Evolutionary conservation across 2,113 vertebrate species (phyloP).

Genomic region (Haemorhous mexicanus): DNA sequence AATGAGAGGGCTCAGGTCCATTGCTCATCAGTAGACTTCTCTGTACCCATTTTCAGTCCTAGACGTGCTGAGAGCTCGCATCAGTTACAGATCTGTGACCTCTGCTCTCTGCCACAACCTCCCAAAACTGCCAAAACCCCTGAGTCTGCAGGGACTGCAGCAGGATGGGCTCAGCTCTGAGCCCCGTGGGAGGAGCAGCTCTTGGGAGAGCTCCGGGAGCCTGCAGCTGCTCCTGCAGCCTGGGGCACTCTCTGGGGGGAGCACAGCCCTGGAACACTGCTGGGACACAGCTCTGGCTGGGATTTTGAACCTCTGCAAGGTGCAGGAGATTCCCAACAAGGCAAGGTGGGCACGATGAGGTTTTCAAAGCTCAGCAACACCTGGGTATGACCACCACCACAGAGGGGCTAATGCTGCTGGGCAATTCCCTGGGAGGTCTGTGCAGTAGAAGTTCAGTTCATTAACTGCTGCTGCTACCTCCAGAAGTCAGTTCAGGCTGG

Average conservation of each 20-base stretch:
- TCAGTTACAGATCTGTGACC: not conserved
- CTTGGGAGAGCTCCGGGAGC: not conserved
- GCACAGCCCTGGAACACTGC: rapidly evolving
- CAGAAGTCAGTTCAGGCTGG: constrained; percentile 24
- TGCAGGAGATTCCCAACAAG: not conserved
- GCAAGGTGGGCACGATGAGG: not conserved
- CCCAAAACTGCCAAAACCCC: not conserved
- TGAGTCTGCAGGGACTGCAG: not conserved
- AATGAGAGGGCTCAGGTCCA: not conserved
- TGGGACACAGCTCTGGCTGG: not conserved
- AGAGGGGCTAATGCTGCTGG: not conserved
- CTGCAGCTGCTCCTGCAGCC: not conserved
- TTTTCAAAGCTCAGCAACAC: not conserved
- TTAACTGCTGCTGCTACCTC: constrained; percentile 13
- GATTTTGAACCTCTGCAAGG: not conserved
- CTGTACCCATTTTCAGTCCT: not conserved
- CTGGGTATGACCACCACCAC: not conserved
- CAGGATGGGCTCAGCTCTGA: not conserved
- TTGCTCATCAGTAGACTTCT: not conserved
- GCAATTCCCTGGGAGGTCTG: not conserved
- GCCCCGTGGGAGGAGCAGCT: not conserved
- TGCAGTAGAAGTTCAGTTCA: constrained; percentile 16
- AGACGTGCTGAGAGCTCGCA: not conserved
- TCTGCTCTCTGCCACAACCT: not conserved
- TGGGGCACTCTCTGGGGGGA: not conserved